A percentile compares a stretch with the other conserved stretches of the same genome.
Evolutionary conservation across 2,888 invertebrate species (phyloP).

Genomic region (Galeopsomyia nigrocyanea): DNA sequence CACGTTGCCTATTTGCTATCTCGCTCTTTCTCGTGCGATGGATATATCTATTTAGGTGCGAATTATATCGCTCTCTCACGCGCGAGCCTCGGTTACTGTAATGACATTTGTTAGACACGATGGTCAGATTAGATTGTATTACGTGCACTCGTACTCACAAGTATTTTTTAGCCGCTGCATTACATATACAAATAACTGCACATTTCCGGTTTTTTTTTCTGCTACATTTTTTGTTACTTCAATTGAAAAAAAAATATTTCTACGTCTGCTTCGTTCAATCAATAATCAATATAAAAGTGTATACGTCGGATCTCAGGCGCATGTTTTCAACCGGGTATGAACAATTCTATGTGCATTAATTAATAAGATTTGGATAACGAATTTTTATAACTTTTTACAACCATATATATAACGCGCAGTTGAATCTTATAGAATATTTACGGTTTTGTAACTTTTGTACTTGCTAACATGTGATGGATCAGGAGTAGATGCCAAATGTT

Average conservation of each 20-base stretch:
- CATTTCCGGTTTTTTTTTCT: no score
- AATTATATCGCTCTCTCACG: not conserved
- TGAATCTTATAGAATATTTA: conserved; percentile 47
- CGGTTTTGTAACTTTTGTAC: no score
- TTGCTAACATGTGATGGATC: no score
- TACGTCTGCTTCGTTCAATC: conserved; percentile 24
- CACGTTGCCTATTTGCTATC: no score
- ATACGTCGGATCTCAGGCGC: no score
- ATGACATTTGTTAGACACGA: not conserved
- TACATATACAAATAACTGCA: no score
- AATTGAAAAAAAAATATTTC: conserved; percentile 17
- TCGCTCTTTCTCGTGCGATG: no score
- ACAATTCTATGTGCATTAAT: conserved; percentile 43
- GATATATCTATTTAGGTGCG: no score
- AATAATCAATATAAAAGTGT: conserved; percentile 7
- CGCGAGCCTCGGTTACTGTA: not conserved
- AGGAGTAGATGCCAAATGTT: no score
- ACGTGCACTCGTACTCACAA: not conserved
- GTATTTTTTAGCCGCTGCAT: no score
- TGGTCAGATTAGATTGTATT: conserved; percentile 19
- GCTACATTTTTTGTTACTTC: no score
- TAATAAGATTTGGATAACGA: conserved; percentile 30
- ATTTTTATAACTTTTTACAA: conserved; percentile 52
- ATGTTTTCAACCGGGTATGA: no score
- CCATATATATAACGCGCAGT: conserved; percentile 45